A percentile compares a stretch with the other conserved stretches of the same genome.
Conservation (phyloP, 2,797 vertebrate genomes). For the Anabacerthia variegaticeps region DNA sequence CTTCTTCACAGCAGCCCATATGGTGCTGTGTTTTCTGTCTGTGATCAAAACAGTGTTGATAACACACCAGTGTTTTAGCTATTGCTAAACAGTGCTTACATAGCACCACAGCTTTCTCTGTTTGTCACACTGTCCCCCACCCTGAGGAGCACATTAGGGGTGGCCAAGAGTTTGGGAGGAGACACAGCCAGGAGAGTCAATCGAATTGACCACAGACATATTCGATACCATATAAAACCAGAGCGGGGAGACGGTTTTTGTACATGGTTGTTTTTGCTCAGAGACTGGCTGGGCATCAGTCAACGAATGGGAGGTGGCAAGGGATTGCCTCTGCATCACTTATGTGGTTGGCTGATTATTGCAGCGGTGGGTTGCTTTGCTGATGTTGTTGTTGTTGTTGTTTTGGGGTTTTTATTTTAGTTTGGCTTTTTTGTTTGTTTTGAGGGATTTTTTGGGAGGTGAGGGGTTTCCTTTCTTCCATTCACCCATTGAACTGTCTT, state of each 20-base stretch:
- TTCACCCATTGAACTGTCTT: background rate
- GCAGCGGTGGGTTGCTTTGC: accelerated
- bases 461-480: background rate
- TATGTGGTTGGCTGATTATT: background rate
- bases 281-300: background rate
- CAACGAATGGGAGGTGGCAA: background rate
- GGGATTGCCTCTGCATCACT: background rate
- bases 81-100: background rate
- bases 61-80: accelerated
- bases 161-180: background rate
- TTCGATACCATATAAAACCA: background rate
- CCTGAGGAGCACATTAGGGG: accelerated
- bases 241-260: background rate
- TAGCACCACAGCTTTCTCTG: background rate
- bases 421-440: background rate
- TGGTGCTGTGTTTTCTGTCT: background rate
- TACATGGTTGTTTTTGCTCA: background rate
- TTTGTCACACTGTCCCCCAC: background rate
- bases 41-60: background rate
- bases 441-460: no score
- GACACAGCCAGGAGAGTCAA: background rate
- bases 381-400: background rate
- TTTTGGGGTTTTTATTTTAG: background rate
- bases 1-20: background rate
- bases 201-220: accelerated